Base-by-base conservation (phyloP, 92 coral and sea anemone genomes). In the Pocillopora meandrina region DNA sequence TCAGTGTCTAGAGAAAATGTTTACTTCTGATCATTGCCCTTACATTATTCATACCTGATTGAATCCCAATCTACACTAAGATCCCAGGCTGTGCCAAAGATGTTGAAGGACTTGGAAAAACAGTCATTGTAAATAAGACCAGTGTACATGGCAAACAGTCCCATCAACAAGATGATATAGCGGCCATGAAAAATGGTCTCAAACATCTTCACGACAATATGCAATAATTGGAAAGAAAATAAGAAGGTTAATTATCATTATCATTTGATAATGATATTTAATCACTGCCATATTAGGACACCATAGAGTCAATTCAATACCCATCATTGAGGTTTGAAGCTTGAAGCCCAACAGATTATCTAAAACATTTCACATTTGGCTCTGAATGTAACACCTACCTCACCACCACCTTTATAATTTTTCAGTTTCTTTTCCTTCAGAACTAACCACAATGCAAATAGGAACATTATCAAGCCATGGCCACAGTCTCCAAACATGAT, bases 401-500 rank as follows among this genome's bases (percentile, higher is more conserved):
- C 98, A 84, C 98, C 98, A 14, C 98, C 98, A 20, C 91, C 93
- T 80, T 92, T 94, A 62, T 87, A 89, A 62, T 85, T 92, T 71
- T 91, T 86, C 79, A 95, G 93, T 67, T 90, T 95, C 74, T 92
- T 92, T 82, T 95, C 98, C 84, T 95, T 88, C 9, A 82, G 67
- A 31, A 95, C 98, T 94, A 95, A 36, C 89, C 93, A 95, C 71
- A 82, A 62, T 17, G 98, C 98, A 92, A 93, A 95, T 57, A 90
- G 76, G 59, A 92, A 92, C 98, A 95, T 93, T 67, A 95, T 95
- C 68, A 93, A 87, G 66, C 98, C 98, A 85, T 95, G 98, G 62
- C 98, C 98, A 88, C 97, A 93, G 82, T 95, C 98, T 9, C 98
- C 98, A 85, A 93, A 95, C 98, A 95, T 95, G 80, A 95, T 98